A percentile compares a stretch with the other conserved stretches of the same genome.
These are phyloP conservation scores for Stictocephala bisonia DNA, from an alignment of 2,888 invertebrate species.

Conservation along the genomic window DNA sequence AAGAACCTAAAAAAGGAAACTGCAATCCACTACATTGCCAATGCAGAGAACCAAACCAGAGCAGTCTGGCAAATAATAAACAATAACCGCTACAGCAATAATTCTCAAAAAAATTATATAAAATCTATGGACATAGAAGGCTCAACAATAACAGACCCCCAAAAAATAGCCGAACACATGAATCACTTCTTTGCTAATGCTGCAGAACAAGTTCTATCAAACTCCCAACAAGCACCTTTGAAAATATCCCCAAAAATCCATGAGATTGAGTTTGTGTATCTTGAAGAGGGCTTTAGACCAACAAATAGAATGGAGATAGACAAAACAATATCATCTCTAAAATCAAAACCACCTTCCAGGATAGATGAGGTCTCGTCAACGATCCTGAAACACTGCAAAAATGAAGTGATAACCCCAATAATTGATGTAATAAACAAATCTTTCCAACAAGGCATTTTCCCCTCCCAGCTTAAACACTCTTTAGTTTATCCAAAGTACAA, in stretches of 20 bases:
- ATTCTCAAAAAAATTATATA: neutral
- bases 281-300: neutral
- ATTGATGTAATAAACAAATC: conserved; percentile 2
- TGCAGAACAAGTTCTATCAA: neutral
- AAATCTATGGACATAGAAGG: neutral
- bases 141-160: conserved; percentile 4
- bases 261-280: neutral
- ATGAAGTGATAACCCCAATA: conserved; percentile 6
- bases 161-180: neutral
- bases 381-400: neutral
- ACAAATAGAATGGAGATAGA: neutral
- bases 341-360: neutral
- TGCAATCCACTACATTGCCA: neutral
- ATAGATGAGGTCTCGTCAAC: conserved; percentile 2
- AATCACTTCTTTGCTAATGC: conserved; percentile 7
- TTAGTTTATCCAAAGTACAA: neutral
- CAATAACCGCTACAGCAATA: neutral
- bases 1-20: neutral
- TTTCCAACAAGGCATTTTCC: neutral
- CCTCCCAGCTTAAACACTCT: conserved; percentile 2
- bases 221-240: neutral
- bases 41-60: neutral
- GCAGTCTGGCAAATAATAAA: conserved; percentile 1
- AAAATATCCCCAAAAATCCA: neutral
- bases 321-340: neutral